These are phyloP conservation scores for Pteropus alecto DNA, from an alignment of 2,113 vertebrate species.

Conservation along the genomic window DNA sequence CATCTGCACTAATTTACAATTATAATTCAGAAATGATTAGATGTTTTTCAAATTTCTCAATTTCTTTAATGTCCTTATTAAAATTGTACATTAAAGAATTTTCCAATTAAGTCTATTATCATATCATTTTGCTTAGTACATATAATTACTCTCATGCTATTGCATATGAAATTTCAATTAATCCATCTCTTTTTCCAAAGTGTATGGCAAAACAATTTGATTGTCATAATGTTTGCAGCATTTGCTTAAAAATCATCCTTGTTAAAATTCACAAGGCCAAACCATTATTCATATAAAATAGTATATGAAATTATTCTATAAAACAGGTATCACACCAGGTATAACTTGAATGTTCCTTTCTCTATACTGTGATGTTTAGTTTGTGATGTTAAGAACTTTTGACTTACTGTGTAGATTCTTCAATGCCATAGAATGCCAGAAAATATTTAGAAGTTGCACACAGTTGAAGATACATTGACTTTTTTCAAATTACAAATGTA, in stretches of 20 bases:
- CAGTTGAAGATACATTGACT: not conserved
- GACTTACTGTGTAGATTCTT: not conserved
- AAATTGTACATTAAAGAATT: slow-evolving; percentile 73
- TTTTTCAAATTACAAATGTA: not conserved
- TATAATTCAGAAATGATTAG: slow-evolving; percentile 59
- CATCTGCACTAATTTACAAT: slow-evolving; percentile 61
- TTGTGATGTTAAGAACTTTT: slow-evolving; percentile 2
- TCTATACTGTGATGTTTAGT: not conserved
- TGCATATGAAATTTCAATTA: slow-evolving; percentile 78
- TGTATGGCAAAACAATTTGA: slow-evolving; percentile 60
- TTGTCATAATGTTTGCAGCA: slow-evolving; percentile 25
- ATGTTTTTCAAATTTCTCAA: slow-evolving; percentile 35
- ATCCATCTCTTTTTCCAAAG: slow-evolving; percentile 71
- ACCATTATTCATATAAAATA: slow-evolving; percentile 40
- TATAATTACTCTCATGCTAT: slow-evolving; percentile 72
- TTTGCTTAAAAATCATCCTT: slow-evolving; percentile 45
- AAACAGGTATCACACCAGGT: not conserved
- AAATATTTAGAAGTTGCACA: not conserved
- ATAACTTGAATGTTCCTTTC: not conserved
- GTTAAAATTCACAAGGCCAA: slow-evolving; percentile 39
- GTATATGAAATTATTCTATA: slow-evolving; percentile 41
- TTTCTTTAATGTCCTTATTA: slow-evolving; percentile 73
- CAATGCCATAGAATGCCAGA: not conserved
- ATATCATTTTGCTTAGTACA: slow-evolving; percentile 66
- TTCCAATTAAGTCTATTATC: slow-evolving; percentile 71